phyloP scores from a whole-genome alignment of 2,797 vertebrate genomes.

The Erpetoichthys calabaricus region DNA sequence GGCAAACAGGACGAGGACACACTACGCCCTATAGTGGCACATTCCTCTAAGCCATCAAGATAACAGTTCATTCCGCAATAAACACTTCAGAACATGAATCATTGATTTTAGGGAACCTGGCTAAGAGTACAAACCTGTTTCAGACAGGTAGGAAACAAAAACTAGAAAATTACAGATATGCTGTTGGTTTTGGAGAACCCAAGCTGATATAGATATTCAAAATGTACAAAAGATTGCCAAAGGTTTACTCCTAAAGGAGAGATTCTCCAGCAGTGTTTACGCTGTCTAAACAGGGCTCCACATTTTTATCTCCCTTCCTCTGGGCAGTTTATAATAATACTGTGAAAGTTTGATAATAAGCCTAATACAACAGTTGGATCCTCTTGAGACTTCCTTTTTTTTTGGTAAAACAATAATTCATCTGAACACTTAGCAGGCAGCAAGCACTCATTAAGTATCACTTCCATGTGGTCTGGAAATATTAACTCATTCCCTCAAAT shows the following conservation, averaged over 20 bases:
- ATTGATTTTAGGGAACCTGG: no score
- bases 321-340: slow-evolving; percentile 6
- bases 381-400: slow-evolving; percentile 10
- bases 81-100: no score
- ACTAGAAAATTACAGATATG: no score
- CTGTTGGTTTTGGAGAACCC: no score
- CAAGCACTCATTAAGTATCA: slow-evolving; percentile 8
- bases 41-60: no score
- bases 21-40: no score
- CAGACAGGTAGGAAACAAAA: no score
- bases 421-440: slow-evolving; percentile 6
- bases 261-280: neutral
- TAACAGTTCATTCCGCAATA: no score
- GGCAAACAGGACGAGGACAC: no score
- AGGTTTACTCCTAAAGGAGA: neutral
- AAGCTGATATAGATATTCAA: no score
- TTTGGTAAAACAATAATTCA: slow-evolving; percentile 9
- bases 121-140: no score
- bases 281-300: slow-evolving; percentile 1
- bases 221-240: no score
- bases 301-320: slow-evolving; percentile 5
- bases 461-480: slow-evolving; percentile 4
- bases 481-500: slow-evolving; percentile 1
- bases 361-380: slow-evolving; percentile 8
- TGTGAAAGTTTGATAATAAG: slow-evolving; percentile 10